Base-by-base conservation (phyloP, 2,888 invertebrate genomes). In the Resseliella maxima region DNA sequence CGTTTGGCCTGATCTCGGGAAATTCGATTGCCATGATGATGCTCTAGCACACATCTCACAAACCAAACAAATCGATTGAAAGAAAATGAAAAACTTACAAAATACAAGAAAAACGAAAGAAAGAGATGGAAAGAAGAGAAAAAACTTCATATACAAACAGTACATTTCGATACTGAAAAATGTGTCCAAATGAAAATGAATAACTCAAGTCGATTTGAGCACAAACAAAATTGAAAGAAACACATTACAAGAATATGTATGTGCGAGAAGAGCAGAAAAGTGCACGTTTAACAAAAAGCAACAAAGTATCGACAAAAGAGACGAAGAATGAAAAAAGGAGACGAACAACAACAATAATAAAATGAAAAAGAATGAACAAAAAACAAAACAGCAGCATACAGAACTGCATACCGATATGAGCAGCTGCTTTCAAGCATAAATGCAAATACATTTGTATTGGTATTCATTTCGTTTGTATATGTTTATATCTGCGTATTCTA, bases 171-270 rank as follows among this genome's bases (percentile, higher is more conserved):
- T 72, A 72, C 72, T 27, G 31, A 72, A 50, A 59, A 72, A 72
- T 72, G 31, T 72, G 72, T 72, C 72, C 72, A 72, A 72, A 72
- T 72, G 72, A 72, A 72, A 72, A 72, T 72, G 72, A 72, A 72
- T 72, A 72, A 31, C 72, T 72, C 72, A 72, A 72, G 72, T 72
- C 59, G 59, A 59, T 59, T 24, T 59, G 27, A 59, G 59, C 59
- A 8, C 35, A 35, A 72, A 72, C 31, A 72, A 72, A 72, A 31
- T 35, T 35, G 18, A 35, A 31, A 15, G 2, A 18, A 27, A 27
- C n/a, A 59, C n/a, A 24, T n/a, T 59, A 24, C n/a, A 59, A 59
- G 59, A 59, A 59, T 59, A 59, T 24, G 24, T 6, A 72, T 50
- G 72, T 0, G 31, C 31, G 72, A 72, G 72, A 72, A 31, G 72